Base-by-base conservation (phyloP, 2,888 invertebrate genomes). In the Caenorhabditis sp. region DNA sequence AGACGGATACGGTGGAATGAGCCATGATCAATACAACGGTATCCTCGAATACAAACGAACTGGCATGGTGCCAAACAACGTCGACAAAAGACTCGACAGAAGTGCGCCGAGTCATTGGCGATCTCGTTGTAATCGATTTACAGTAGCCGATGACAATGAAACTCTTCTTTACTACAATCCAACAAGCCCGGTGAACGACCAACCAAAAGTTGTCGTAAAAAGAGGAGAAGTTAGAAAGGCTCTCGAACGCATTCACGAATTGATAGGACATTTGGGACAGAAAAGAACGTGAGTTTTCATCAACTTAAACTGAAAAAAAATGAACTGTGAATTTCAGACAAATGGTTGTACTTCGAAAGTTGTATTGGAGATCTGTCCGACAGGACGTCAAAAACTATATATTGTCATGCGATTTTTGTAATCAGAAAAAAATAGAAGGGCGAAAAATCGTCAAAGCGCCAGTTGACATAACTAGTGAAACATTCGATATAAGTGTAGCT, bases 71-170 rank as follows among this genome's bases (percentile, higher is more conserved):
- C 78, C 78, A 14, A 55, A n/a, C 1, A 63, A 58, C 26, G 59
- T 79, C 2, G 62, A 73, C n/a, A 71, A 60, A 36, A 50, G 77
- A 24, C 49, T 53, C 3, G 79, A 78, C 58, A 43, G 81, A 54
- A 80, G 77, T 66, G 81, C 80, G 0, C 76, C 77, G 24, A 79
- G 80, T 55, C 81, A 82, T 58, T 82, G 81, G 81, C 73, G 81
- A 68, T 37, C 76, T 8, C 69, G 76, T 21, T 82, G 82, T 51
- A 62, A 53, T 36, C 77, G 80, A 5, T 82, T 78, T 59, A 60
- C 65, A 2, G 65, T 82, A 70, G 72, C 77, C 24, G 75, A 79
- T 19, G 82, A 82, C 54, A 54, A 55, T 1, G 79, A 78, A 58
- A 82, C 82, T 0, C 55, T 82, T 4, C 37, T 82, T 8, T 81